Base-by-base conservation (phyloP, 2,113 vertebrate genomes). In the Vanacampus margaritifer region DNA sequence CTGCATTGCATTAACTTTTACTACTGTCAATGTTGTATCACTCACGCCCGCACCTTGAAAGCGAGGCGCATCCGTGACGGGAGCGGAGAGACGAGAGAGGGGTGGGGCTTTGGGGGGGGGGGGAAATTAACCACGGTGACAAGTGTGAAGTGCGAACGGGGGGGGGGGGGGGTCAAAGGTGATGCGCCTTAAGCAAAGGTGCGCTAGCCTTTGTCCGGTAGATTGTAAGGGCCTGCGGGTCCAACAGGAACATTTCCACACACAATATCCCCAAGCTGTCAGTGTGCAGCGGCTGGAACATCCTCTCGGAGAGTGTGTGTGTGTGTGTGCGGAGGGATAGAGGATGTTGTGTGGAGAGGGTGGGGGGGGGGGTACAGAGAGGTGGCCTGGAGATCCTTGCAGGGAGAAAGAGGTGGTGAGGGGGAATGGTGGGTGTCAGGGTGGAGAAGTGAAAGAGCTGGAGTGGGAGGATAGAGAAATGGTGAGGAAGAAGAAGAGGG, bases 231-330 rank as follows among this genome's bases (percentile, higher is more conserved):
- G 89, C 89, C 87, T 88, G 87, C 78, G 82, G 88, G 85, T 90
- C 89, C 88, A 89, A 89, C 88, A 90, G 88, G 88, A 90, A 90
- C 89, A 90, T 90, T 90, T 90, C 89, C 89, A 90, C 89, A 89
- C 89, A 90, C 89, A 89, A 89, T 90, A 90, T 90, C 89, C 89
- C 89, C 69, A 82, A 90, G 89, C 89, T 90, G 89, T 90, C 89
- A 90, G 89, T 90, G 89, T 90, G 89, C 89, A 90, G 85, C 78
- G 86, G 87, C 88, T 90, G 89, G 89, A 90, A 90, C 89, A 90
- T 90, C 89, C 89, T 90, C 89, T 89, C 86, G 71, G 76, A 88
- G 87, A 87, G 76, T 81, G 81, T 69, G 74, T 76, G 84, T n/a
- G 48, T 51, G 48, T 50, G 13, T 79, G 81, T 83, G 83, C 35